Evolutionary conservation across 2,888 invertebrate genomes (phyloP), one percentile per base, ranked within the genome.

Genomic region (Phrixothrix hirtus): DNA sequence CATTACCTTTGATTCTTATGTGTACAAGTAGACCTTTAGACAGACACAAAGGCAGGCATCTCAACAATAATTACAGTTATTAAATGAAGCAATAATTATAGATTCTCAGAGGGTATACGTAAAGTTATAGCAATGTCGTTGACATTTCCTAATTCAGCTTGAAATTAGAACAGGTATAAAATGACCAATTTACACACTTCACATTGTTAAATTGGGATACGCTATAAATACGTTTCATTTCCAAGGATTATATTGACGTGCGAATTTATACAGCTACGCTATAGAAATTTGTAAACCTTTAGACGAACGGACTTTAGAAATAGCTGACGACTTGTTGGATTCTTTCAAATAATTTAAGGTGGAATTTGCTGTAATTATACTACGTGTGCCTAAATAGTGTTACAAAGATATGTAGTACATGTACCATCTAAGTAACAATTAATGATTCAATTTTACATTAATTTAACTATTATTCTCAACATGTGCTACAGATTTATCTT

Each of bases 21-120:
- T n/a, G 44, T 35, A 39, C 43, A 51, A 35, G 38, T 38, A 25
- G 13, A 51, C 51, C 51, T 44, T 43, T 17, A 25, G 17, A 13
- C 67, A 68, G 67, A 61, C 63, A 66, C 61, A 66, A 65, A 66
- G 64, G 66, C 64, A 68, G 68, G 64, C 66, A 68, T 67, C 52
- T 60, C 63, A 61, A 21, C 21, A 64, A 65, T 61, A 62, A 64
- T 65, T 65, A 66, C 67, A 70, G 69, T 69, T 69, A 69, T 67
- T 67, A 68, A 67, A 67, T 67, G 65, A 60, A 65, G 62, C 65
- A 64, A 64, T 68, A 68, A 68, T 69, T 69, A 68, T 65, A 58
- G 58, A 68, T 67, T 68, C 68, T 66, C 66, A 57, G 63, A 63
- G 67, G 64, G 66, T 29, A 55, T 63, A 62, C 57, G 43, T 41